Conservation (phyloP, 2,113 vertebrate genomes). For the Microcebus murinus region DNA sequence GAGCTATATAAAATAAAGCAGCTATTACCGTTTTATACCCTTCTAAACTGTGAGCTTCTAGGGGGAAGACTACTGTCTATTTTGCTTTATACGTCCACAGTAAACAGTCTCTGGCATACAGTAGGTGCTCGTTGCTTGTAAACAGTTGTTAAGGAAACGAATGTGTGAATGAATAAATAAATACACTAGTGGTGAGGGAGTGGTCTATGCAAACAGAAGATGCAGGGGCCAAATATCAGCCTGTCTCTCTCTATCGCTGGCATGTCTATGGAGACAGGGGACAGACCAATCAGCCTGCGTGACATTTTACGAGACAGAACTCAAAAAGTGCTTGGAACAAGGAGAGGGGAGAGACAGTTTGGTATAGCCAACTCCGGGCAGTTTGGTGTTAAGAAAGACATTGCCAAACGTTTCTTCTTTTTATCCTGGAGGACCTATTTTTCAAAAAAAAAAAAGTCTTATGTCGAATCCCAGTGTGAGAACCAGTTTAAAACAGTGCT, state of each 20-base stretch:
- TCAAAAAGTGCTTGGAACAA: background rate
- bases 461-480: background rate
- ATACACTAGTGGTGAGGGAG: background rate
- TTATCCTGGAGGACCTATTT: background rate
- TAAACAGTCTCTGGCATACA: background rate
- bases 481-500: background rate
- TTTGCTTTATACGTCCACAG: background rate
- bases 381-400: background rate
- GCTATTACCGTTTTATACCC: background rate
- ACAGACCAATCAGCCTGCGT: fast-evolving
- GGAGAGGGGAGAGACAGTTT: background rate
- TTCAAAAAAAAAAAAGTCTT: background rate
- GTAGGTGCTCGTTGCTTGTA: background rate
- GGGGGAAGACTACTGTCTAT: background rate
- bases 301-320: background rate
- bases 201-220: background rate
- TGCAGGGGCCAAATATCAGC: background rate
- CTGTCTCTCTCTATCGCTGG: too few species aligned
- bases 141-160: background rate
- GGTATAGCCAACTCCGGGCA: background rate
- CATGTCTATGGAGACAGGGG: fast-evolving
- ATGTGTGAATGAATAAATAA: background rate
- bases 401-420: background rate
- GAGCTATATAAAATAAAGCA: background rate
- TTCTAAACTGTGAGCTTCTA: background rate